A percentile compares a stretch with the other conserved stretches of the same genome.
Conservation (phyloP, 1,140 invertebrate genomes). For the Lepidurus arcticus region DNA sequence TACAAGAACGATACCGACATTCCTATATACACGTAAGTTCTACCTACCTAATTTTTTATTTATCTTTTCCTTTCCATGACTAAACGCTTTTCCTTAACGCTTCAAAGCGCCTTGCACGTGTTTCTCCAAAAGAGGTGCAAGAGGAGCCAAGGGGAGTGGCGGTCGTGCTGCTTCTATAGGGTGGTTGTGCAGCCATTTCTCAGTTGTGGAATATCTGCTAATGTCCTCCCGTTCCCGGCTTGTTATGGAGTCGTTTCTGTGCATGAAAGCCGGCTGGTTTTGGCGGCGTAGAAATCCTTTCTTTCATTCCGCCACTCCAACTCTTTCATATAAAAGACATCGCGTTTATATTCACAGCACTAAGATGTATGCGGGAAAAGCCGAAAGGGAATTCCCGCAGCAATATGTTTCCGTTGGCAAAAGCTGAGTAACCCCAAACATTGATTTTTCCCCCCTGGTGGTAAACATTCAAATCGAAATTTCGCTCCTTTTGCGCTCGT, state of each 20-base stretch:
- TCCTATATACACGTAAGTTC: conserved; percentile 57
- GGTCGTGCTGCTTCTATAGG: background rate
- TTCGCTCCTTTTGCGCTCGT: background rate
- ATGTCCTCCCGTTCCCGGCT: background rate
- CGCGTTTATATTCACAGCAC: background rate
- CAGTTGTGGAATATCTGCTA: background rate
- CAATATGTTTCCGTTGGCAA: conserved; percentile 2
- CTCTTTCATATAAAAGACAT: background rate
- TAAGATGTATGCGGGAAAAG: background rate
- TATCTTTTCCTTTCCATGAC: background rate
- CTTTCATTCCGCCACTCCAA: background rate
- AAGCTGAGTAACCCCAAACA: background rate
- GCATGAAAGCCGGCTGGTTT: no score
- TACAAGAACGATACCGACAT: conserved; percentile 56
- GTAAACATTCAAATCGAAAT: background rate
- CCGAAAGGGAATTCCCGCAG: background rate
- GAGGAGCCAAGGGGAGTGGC: background rate
- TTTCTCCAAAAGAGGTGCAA: background rate
- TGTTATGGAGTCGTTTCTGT: no score
- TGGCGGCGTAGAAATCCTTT: background rate
- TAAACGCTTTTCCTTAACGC: background rate
- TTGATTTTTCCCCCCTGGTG: background rate
- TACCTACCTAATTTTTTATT: background rate
- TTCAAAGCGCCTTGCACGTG: background rate
- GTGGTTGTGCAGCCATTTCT: background rate